These are phyloP conservation scores for Formica exsecta DNA, from an alignment of 1,140 invertebrate genomes.

Conservation along the genomic window DNA sequence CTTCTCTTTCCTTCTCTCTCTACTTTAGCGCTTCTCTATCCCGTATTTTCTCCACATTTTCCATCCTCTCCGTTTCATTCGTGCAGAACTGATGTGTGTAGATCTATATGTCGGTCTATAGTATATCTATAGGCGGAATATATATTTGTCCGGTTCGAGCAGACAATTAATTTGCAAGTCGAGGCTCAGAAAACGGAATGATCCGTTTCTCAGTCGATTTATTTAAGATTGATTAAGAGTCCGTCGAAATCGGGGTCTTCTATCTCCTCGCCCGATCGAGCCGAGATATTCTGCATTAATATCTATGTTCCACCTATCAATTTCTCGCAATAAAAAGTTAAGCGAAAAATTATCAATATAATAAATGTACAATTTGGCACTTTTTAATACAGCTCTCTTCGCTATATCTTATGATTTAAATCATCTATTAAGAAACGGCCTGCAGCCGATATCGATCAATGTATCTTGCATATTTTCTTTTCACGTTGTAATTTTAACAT, in stretches of 20 bases:
- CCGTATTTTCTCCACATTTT: not conserved
- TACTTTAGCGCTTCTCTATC: not conserved
- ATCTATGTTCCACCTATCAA: not conserved
- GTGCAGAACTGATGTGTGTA: not conserved
- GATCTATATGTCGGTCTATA: not conserved
- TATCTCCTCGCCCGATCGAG: not conserved
- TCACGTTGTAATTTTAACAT: conserved; percentile 46
- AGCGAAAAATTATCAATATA: conserved; percentile 24
- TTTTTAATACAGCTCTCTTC: conserved; percentile 11
- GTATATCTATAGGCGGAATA: conserved; percentile 18
- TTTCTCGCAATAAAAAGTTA: conserved; percentile 11
- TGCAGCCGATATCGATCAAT: conserved; percentile 26
- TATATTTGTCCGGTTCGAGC: conserved; percentile 13
- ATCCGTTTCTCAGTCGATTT: conserved; percentile 65
- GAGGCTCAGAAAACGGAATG: conserved; percentile 18
- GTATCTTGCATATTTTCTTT: conserved; percentile 42
- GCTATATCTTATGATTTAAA: conserved; percentile 10
- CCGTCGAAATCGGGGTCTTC: conserved; percentile 53
- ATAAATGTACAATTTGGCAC: conserved; percentile 23
- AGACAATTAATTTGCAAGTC: conserved; percentile 79
- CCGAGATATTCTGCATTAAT: conserved; percentile 43
- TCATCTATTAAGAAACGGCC: conserved; percentile 17
- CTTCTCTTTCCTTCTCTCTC: not conserved
- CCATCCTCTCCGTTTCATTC: not conserved
- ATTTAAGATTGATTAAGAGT: conserved; percentile 78